A percentile compares a stretch with the other conserved stretches of the same genome.
These are phyloP conservation scores for Enteromius viviparus DNA, from an alignment of 2,797 vertebrate species.

Conservation along the genomic window DNA sequence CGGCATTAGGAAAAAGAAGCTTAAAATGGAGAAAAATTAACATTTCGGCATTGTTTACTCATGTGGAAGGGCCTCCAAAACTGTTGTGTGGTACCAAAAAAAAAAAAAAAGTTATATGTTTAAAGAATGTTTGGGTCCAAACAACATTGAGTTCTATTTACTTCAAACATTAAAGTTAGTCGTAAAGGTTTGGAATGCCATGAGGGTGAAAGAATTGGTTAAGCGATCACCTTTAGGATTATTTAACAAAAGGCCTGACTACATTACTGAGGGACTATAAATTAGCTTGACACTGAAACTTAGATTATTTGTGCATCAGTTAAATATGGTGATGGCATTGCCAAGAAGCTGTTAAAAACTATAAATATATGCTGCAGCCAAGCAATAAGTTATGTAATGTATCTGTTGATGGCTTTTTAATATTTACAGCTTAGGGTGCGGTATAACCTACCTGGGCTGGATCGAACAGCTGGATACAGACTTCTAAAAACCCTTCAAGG, in stretches of 20 bases:
- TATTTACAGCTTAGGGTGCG: conserved; percentile 21
- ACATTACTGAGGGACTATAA: background rate
- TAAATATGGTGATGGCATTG: background rate
- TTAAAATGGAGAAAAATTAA: background rate
- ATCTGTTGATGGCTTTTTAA: conserved; percentile 15
- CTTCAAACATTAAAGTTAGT: background rate
- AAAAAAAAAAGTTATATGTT: background rate
- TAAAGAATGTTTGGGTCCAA: too few species aligned
- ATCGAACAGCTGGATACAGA: conserved; percentile 22
- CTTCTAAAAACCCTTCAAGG: conserved; percentile 16
- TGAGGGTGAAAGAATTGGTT: background rate
- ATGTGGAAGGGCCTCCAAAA: background rate
- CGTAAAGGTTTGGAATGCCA: background rate
- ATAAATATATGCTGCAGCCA: background rate
- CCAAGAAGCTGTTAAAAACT: background rate
- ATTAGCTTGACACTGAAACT: background rate
- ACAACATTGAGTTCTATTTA: too few species aligned
- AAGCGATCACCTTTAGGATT: background rate
- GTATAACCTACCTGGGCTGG: conserved; percentile 7
- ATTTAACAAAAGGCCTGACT: background rate
- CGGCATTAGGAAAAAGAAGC: background rate
- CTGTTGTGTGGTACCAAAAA: background rate
- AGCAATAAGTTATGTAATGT: conserved; percentile 7
- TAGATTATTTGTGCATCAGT: background rate
- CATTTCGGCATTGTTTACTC: background rate